Base-by-base conservation (phyloP, 2,113 vertebrate species). In the Paraplagusia blochii region DNA sequence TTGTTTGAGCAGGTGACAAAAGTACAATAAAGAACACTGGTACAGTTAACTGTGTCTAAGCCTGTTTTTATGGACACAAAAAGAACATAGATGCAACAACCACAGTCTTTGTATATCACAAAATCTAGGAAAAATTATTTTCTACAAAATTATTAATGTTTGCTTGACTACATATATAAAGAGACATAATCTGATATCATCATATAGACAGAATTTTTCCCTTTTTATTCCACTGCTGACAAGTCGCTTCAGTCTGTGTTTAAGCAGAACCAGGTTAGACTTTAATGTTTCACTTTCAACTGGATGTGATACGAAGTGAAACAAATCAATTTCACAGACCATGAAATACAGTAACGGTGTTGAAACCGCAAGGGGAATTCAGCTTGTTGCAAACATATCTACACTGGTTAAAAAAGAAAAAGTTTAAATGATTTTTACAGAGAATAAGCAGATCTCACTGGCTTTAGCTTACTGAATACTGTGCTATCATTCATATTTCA, bases 271-370 rank as follows among this genome's bases (percentile, higher is more conserved):
- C 74, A 83, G 82, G 83, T 82, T 76, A 50, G 71, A 76, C 74
- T 79, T 77, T 61, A 71, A 71, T 56, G 22, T 65, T 80, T 69
- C 67, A 77, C 79, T 81, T 87, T 86, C 71, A 79, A 83, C 77
- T 81, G 67, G 58, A 86, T 85, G 85, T 83, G 80, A 85, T 79
- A 75, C 80, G 78, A 86, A 87, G 85, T 86, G 85, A 88, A 87
- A 84, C 85, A 80, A 87, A 88, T 87, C 81, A 80, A 84, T 85
- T 85, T 85, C 84, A 84, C 79, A 85, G 76, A 83, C 83, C 87
- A 79, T 85, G 85, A 85, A 85, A 84, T 84, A 87, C 84, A 83
- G 84, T 78, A 82, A 82, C 76, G 67, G 78, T 74, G 63, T 67
- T 66, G 42, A 82, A 85, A 83, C 80, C 87, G 80, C 85, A 69